A percentile compares a stretch with the other conserved stretches of the same genome.
phyloP scores from a whole-genome alignment of 2,113 vertebrate species.

The Odocoileus virginianus region DNA sequence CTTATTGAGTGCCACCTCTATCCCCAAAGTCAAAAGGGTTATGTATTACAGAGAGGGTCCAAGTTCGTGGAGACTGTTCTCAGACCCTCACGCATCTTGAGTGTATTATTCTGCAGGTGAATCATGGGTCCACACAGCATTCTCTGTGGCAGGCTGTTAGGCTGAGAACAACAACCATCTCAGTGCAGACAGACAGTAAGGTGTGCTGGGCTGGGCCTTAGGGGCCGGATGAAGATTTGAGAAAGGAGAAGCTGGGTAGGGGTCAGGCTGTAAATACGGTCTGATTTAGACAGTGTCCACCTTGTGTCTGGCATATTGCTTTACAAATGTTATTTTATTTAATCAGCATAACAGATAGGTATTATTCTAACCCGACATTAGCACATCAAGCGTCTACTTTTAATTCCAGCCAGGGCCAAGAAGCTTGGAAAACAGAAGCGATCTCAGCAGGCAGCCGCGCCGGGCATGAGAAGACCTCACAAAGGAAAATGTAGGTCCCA shows the following conservation, averaged over 20 bases:
- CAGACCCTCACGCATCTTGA: not conserved
- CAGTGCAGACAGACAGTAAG: not conserved
- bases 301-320: conserved; percentile 48
- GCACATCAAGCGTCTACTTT: conserved; percentile 65
- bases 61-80: not conserved
- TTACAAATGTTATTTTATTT: conserved; percentile 67
- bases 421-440: conserved; percentile 45
- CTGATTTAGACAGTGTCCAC: conserved; percentile 37
- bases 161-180: not conserved
- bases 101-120: not conserved
- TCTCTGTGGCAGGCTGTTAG: not conserved
- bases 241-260: not conserved
- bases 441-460: conserved; percentile 34
- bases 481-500: conserved; percentile 38
- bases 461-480: conserved; percentile 25
- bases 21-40: not conserved
- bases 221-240: not conserved
- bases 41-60: not conserved
- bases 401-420: conserved; percentile 43
- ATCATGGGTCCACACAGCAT: not conserved
- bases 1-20: not conserved
- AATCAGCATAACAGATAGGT: conserved; percentile 60
- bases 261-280: conserved; percentile 32
- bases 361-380: conserved; percentile 68
- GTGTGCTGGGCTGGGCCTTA: not conserved